Percentiles rank a stretch among this genome's conserved stretches.
phyloP scores from a whole-genome alignment of 2,113 vertebrate genomes.

The Sisor rabdophorus region DNA sequence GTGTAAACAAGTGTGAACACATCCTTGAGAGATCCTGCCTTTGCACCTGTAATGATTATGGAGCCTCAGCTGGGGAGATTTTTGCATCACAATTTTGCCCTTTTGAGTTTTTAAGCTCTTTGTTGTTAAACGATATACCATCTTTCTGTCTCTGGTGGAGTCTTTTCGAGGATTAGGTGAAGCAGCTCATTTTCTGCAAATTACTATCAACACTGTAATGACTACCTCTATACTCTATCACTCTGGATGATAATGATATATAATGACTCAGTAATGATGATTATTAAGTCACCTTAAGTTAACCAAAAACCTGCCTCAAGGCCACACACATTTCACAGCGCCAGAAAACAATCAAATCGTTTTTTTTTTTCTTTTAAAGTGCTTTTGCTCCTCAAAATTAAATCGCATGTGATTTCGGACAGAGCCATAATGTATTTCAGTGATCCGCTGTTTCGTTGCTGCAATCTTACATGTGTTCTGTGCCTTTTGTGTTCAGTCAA shows the following conservation, averaged over 20 bases:
- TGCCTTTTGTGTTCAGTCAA: no score
- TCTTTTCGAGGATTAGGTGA: not conserved
- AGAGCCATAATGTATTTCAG: no score
- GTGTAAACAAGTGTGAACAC: no score
- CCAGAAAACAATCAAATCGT: no score
- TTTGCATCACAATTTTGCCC: not conserved
- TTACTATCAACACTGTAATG: slow-evolving; percentile 18
- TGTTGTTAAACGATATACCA: not conserved
- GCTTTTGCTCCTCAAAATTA: no score
- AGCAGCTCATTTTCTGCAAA: not conserved
- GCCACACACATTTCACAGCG: not conserved
- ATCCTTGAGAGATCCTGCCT: not conserved
- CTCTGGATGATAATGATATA: not conserved
- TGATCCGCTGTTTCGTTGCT: no score
- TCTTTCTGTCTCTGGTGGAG: not conserved
- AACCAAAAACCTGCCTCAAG: not conserved
- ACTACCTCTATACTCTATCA: slow-evolving; percentile 8
- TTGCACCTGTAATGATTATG: not conserved
- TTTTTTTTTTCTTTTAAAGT: no score
- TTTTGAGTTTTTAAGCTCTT: not conserved
- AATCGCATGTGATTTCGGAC: no score
- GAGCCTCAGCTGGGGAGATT: not conserved
- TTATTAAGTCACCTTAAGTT: not conserved
- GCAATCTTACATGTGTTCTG: no score
- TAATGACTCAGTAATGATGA: not conserved